Percentiles rank a stretch among this genome's conserved stretches.
phyloP scores from a whole-genome alignment of 2,113 vertebrate genomes.

The Saccopteryx leptura region DNA sequence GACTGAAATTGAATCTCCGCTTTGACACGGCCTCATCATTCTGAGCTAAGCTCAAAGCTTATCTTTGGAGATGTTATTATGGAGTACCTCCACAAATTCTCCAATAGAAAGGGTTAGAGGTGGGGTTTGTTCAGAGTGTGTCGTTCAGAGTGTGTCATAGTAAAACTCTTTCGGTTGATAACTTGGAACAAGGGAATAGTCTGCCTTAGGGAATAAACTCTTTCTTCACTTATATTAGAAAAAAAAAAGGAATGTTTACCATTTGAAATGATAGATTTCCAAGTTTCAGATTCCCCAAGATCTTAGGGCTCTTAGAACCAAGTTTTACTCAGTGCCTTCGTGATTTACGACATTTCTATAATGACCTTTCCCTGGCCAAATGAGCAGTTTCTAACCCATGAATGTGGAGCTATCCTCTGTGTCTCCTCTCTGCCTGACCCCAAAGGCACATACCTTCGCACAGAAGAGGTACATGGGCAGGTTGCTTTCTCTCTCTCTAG shows the following conservation, averaged over 20 bases:
- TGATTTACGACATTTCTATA: neutral
- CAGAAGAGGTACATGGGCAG: neutral
- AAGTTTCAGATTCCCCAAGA: neutral
- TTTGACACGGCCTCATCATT: neutral
- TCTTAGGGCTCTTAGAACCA: neutral
- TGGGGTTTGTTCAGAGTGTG: neutral
- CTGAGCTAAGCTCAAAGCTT: neutral
- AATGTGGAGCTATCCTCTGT: neutral
- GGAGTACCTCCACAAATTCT: neutral
- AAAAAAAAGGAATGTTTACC: neutral
- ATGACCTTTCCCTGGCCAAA: neutral
- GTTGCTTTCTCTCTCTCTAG: neutral
- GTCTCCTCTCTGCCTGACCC: neutral
- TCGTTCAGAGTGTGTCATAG: neutral
- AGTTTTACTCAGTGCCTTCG: neutral
- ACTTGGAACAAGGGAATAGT: neutral
- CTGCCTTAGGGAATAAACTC: neutral
- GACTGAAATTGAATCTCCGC: neutral
- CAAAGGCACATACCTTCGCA: neutral
- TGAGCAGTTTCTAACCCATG: neutral
- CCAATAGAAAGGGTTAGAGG: neutral
- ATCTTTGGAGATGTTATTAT: neutral
- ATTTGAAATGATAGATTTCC: neutral
- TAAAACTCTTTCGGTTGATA: neutral
- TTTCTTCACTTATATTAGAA: neutral